Conservation (phyloP, 1,140 invertebrate species). For the Halictus rubicundus region DNA sequence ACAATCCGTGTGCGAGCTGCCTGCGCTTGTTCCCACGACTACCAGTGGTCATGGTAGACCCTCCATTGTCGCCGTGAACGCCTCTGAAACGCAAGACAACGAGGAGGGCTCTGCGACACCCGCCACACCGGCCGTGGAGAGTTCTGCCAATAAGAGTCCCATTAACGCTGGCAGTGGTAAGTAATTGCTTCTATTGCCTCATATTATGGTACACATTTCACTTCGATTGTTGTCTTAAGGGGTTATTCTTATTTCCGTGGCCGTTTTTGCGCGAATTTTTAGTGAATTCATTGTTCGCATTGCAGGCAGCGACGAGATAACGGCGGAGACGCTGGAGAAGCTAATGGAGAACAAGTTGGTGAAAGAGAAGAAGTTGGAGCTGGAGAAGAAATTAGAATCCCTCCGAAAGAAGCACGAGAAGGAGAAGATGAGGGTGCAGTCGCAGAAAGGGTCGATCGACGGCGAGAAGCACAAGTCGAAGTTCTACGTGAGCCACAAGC, state of each 20-base stretch:
- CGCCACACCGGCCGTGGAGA: constrained; percentile 61
- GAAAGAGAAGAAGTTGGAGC: constrained; percentile 89
- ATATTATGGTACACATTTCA: not conserved
- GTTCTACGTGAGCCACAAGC: constrained; percentile 87
- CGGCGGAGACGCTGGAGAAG: constrained; percentile 89
- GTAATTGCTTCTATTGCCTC: constrained; percentile 45
- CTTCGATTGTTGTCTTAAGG: too few species aligned
- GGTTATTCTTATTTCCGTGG: too few species aligned
- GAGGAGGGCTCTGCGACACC: constrained; percentile 68
- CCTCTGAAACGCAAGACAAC: constrained; percentile 71
- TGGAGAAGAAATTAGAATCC: constrained; percentile 93
- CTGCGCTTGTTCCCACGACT: constrained; percentile 54
- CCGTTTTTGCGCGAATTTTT: too few species aligned
- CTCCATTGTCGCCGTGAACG: constrained; percentile 71
- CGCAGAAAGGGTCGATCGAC: constrained; percentile 82
- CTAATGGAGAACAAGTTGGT: constrained; percentile 91
- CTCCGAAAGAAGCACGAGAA: constrained; percentile 94
- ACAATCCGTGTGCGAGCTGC: constrained; percentile 73
- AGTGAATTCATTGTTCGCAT: constrained; percentile 26
- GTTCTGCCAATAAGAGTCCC: constrained; percentile 73
- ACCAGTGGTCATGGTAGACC: constrained; percentile 73
- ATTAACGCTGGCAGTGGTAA: constrained; percentile 72
- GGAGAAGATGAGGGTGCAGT: constrained; percentile 84
- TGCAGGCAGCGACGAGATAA: constrained; percentile 81
- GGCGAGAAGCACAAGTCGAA: constrained; percentile 84